These are phyloP conservation scores for Drosophila neonasuta DNA, from an alignment of 2,888 invertebrate genomes.

Conservation along the genomic window DNA sequence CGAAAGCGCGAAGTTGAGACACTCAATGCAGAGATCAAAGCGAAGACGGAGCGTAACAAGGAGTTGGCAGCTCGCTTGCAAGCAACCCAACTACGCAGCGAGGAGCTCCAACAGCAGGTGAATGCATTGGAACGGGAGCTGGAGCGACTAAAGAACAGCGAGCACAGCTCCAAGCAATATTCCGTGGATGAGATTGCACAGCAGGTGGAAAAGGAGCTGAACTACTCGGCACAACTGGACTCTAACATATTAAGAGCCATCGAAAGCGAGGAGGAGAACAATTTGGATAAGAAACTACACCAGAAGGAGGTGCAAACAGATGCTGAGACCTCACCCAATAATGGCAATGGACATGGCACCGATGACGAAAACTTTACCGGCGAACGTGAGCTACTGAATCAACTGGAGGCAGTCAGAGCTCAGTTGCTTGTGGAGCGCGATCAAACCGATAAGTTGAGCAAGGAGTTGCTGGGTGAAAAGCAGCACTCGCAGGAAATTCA, in stretches of 20 bases:
- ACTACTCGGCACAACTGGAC: slow-evolving; percentile 85
- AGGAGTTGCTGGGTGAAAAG: slow-evolving; percentile 85
- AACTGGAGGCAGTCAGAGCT: slow-evolving; percentile 74
- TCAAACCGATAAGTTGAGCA: slow-evolving; percentile 84
- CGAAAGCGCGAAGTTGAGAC: slow-evolving; percentile 84
- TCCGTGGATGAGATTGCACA: slow-evolving; percentile 84
- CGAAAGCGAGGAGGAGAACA: slow-evolving; percentile 83
- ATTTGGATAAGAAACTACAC: slow-evolving; percentile 72
- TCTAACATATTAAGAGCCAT: slow-evolving; percentile 85
- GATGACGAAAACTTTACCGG: slow-evolving; percentile 80
- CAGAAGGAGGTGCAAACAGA: slow-evolving; percentile 65
- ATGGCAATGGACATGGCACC: slow-evolving; percentile 70
- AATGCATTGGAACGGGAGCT: slow-evolving; percentile 82
- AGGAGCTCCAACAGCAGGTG: slow-evolving; percentile 83
- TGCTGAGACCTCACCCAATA: slow-evolving; percentile 18
- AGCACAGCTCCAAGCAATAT: slow-evolving; percentile 79
- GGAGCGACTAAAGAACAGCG: slow-evolving; percentile 75
- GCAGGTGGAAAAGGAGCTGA: slow-evolving; percentile 84
- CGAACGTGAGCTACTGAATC: slow-evolving; percentile 79
- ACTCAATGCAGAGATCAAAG: slow-evolving; percentile 84
- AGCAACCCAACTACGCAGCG: slow-evolving; percentile 64
- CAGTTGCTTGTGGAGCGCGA: slow-evolving; percentile 78
- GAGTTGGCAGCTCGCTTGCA: slow-evolving; percentile 64
- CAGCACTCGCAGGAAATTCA: slow-evolving; percentile 84
- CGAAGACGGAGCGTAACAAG: slow-evolving; percentile 84